These are phyloP conservation scores for Anguilla anguilla DNA, from an alignment of 2,797 vertebrate species.

Conservation along the genomic window DNA sequence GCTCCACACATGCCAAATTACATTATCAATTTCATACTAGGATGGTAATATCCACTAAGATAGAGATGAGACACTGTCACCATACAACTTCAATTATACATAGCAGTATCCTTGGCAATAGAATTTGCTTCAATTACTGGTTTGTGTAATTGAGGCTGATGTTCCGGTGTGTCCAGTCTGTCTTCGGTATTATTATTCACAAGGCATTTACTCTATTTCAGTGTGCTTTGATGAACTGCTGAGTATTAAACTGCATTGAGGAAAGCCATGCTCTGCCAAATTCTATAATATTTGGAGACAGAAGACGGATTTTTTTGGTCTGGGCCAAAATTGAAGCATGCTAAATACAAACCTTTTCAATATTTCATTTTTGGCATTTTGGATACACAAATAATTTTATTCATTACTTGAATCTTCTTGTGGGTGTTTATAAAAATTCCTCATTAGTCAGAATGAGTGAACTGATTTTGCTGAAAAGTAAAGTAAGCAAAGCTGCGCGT, in stretches of 20 bases:
- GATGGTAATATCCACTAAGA: constrained; percentile 4
- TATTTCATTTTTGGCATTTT: not conserved
- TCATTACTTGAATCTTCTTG: not conserved
- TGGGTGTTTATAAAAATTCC: not conserved
- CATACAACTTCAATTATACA: not conserved
- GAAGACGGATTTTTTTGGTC: not conserved
- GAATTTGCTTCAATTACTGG: not conserved
- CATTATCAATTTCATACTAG: constrained; percentile 8
- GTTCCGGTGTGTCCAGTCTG: constrained; percentile 47
- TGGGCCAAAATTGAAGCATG: not conserved
- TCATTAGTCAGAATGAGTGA: not conserved
- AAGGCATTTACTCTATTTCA: constrained; percentile 65
- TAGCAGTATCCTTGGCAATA: constrained; percentile 6
- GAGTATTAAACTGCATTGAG: constrained; percentile 31
- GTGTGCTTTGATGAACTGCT: constrained; percentile 69
- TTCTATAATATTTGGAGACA: not conserved
- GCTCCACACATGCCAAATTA: not conserved
- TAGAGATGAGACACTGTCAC: not conserved
- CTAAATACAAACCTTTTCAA: not conserved
- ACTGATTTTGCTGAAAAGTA: not conserved
- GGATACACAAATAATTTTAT: not conserved
- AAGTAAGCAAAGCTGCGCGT: too few species aligned
- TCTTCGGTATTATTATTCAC: constrained; percentile 56
- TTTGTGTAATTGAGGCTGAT: not conserved
- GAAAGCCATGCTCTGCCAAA: not conserved